A percentile compares a stretch with the other conserved stretches of the same genome.
phyloP scores from a whole-genome alignment of 2,113 vertebrate genomes.

The Carassius auratus region DNA sequence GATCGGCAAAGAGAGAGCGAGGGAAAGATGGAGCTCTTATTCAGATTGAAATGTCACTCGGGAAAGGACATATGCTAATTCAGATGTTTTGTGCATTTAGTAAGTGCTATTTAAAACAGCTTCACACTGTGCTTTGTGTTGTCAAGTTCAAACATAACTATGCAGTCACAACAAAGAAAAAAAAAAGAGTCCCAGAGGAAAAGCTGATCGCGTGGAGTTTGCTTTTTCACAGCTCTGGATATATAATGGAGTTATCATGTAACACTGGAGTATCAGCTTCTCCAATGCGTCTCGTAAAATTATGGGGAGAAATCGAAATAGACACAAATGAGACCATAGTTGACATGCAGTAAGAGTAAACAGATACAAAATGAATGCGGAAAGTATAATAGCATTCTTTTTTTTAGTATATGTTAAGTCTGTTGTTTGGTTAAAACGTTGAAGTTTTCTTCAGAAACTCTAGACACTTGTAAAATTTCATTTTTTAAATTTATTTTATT shows the following conservation, averaged over 20 bases:
- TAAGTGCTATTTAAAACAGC: constrained; percentile 29
- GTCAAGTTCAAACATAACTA: constrained; percentile 16
- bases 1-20: constrained; percentile 19
- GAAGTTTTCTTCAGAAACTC: no score
- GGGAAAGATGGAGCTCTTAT: constrained; percentile 21
- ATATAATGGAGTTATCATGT: background rate
- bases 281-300: background rate
- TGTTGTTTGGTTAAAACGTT: no score
- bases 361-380: background rate
- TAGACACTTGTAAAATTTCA: no score
- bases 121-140: constrained; percentile 1
- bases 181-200: background rate
- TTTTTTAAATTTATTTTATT: no score
- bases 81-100: constrained; percentile 25
- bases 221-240: background rate
- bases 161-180: background rate
- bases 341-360: background rate
- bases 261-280: background rate
- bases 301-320: background rate
- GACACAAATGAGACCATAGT: background rate
- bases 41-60: constrained; percentile 46
- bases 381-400: no score
- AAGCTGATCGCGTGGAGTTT: background rate
- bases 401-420: no score
- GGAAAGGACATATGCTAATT: constrained; percentile 44